Conservation (phyloP, 2,888 invertebrate genomes). For the Cephus rjabovi region DNA sequence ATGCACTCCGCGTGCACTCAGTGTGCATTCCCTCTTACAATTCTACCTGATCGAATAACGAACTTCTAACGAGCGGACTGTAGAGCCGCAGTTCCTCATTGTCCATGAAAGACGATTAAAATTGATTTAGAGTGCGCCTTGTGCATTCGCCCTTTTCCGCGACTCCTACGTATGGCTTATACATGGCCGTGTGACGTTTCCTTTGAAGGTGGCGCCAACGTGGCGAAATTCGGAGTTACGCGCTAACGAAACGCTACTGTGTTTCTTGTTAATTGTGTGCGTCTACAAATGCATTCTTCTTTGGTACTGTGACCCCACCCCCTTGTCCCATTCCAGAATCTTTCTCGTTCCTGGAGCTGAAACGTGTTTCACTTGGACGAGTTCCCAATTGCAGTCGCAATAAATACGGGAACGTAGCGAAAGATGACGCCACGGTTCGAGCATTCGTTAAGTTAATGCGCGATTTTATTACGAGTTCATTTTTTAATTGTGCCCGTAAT, state of each 20-base stretch:
- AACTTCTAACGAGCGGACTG: background rate
- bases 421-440: conserved; percentile 46
- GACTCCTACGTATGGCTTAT: background rate
- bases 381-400: conserved; percentile 62
- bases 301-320: background rate
- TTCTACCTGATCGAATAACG: background rate
- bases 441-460: conserved; percentile 60
- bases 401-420: conserved; percentile 52
- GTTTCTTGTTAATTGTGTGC: background rate
- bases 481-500: conserved; percentile 61
- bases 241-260: background rate
- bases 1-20: background rate
- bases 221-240: background rate
- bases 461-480: conserved; percentile 61
- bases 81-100: background rate
- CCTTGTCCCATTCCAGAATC: background rate
- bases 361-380: conserved; percentile 55
- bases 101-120: background rate
- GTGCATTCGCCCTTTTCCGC: background rate
- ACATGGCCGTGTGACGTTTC: background rate
- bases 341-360: background rate
- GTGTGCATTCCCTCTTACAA: background rate
- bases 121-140: background rate
- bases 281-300: background rate
- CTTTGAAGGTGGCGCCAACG: background rate